phyloP scores from a whole-genome alignment of 2,113 vertebrate genomes.

The Trinectes maculatus region DNA sequence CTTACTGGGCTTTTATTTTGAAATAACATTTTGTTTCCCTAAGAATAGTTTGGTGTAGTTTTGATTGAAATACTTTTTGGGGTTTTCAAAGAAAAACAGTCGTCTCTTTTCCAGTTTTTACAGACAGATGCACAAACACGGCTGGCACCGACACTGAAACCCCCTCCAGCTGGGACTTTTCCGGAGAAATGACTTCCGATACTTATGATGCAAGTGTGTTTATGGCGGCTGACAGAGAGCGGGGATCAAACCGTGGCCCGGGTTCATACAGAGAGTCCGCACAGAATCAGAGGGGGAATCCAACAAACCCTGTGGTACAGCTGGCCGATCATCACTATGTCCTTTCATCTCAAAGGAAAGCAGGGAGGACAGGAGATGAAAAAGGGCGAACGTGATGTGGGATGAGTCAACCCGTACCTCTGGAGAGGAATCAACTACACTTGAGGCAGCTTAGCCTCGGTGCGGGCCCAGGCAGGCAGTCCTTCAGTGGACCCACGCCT shows the following conservation, averaged over 20 bases:
- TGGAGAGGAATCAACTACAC: constrained; percentile 20
- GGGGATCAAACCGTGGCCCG: constrained; percentile 24
- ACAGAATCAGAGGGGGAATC: constrained; percentile 11
- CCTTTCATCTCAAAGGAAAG: constrained; percentile 8
- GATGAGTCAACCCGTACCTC: constrained; percentile 18
- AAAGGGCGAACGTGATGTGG: neutral
- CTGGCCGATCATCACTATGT: constrained; percentile 22
- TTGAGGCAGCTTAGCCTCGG: constrained; percentile 22
- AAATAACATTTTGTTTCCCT: too few species aligned
- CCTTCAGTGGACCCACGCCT: constrained; percentile 48
- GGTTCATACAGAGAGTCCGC: constrained; percentile 7
- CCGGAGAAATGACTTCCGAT: constrained; percentile 53
- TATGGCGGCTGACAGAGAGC: constrained; percentile 45
- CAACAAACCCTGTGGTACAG: neutral
- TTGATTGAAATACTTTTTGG: neutral
- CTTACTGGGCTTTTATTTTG: constrained; percentile 15
- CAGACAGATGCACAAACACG: constrained; percentile 18
- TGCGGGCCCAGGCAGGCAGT: constrained; percentile 40
- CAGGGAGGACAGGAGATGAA: constrained; percentile 14
- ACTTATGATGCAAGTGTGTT: constrained; percentile 34
- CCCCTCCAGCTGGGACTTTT: constrained; percentile 40
- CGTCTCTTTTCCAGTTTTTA: too few species aligned
- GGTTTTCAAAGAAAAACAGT: too few species aligned
- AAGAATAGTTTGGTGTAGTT: neutral
- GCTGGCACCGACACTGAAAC: constrained; percentile 25